Conservation (phyloP, 2,888 invertebrate species). For the Carcina quercana region DNA sequence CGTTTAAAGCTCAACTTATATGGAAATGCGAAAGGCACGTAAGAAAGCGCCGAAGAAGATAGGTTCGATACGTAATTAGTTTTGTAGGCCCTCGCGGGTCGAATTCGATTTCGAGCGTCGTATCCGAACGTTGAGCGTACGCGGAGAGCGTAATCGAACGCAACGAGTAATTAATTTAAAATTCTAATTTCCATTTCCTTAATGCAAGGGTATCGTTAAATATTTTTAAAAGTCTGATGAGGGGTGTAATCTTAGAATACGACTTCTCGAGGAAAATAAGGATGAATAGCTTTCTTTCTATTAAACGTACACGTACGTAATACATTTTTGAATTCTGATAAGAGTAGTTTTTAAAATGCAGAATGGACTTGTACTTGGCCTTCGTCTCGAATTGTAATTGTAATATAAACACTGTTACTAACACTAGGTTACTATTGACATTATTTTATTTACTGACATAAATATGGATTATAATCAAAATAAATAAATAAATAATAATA, state of each 20-base stretch:
- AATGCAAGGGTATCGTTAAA: conserved; percentile 30
- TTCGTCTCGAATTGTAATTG: no score
- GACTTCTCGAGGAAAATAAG: background rate
- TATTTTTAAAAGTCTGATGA: conserved; percentile 37
- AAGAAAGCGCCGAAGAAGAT: conserved; percentile 71
- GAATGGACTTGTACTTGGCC: no score
- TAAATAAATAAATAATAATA: no score
- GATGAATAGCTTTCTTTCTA: no score
- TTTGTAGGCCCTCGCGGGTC: conserved; percentile 56
- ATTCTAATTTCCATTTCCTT: conserved; percentile 45
- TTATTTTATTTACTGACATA: no score
- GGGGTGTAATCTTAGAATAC: conserved; percentile 4
- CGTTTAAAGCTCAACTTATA: conserved; percentile 75
- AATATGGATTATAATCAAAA: no score
- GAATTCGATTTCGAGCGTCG: conserved; percentile 53
- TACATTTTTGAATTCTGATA: no score
- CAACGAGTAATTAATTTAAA: conserved; percentile 54
- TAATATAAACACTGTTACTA: no score
- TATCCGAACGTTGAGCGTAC: conserved; percentile 37
- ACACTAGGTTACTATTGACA: no score
- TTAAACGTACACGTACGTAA: no score
- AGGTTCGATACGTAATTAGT: conserved; percentile 71
- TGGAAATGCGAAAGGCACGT: conserved; percentile 73
- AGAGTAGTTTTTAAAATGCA: no score
- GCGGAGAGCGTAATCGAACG: conserved; percentile 34